Percentiles rank a stretch among this genome's conserved stretches.
These are phyloP conservation scores for Enteromius mattozi DNA, from an alignment of 2,797 vertebrate species.

Conservation along the genomic window DNA sequence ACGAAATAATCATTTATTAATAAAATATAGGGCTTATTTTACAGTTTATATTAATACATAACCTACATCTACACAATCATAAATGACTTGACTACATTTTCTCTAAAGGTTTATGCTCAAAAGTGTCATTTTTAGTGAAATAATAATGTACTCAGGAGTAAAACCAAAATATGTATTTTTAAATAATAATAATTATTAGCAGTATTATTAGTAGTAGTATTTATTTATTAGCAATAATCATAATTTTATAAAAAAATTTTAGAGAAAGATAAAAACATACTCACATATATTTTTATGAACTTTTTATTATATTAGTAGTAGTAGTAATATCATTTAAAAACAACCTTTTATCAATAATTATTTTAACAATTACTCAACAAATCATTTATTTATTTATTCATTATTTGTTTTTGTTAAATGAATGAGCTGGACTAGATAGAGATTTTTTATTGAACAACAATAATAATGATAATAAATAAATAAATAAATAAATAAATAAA, in stretches of 20 bases:
- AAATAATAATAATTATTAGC: not conserved
- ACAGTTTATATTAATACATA: not conserved
- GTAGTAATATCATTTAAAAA: not conserved
- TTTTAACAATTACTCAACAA: not conserved
- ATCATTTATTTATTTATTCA: no score
- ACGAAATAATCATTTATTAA: not conserved
- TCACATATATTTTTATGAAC: not conserved
- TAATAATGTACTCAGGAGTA: not conserved
- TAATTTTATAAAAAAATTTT: not conserved
- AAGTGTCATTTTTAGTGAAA: not conserved
- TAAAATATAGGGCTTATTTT: not conserved
- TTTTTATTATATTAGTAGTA: not conserved
- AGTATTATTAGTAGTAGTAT: not conserved
- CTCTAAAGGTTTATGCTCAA: not conserved
- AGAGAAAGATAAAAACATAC: not conserved
- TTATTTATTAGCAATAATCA: not conserved
- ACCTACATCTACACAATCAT: not conserved
- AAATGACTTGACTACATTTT: not conserved
- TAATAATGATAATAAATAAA: no score
- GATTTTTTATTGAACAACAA: not conserved
- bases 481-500: no score
- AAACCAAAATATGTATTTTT: not conserved
- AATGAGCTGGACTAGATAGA: no score
- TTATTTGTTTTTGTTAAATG: not conserved
- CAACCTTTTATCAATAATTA: not conserved